These are phyloP conservation scores for Drosophila trapezifrons DNA, from an alignment of 1,140 invertebrate genomes.

Conservation along the genomic window DNA sequence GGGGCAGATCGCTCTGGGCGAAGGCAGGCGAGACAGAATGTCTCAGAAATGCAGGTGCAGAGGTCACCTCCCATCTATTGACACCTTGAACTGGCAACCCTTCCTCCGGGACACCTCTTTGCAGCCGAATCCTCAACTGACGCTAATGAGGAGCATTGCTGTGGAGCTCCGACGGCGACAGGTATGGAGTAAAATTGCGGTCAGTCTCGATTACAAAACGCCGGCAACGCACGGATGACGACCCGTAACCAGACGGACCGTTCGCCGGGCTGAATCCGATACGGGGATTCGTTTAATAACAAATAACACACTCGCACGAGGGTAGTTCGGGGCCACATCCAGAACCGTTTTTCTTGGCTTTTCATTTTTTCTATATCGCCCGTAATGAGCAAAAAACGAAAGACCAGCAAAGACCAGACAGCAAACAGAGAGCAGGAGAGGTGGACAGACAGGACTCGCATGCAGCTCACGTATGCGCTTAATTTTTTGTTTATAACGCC, in stretches of 20 bases:
- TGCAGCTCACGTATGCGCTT: conserved; percentile 75
- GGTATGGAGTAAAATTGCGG: conserved; percentile 57
- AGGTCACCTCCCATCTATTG: conserved; percentile 43
- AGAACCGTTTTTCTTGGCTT: conserved; percentile 32
- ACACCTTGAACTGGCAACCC: conserved; percentile 45
- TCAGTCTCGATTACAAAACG: conserved; percentile 77
- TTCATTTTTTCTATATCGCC: conserved; percentile 38
- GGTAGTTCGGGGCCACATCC: conserved; percentile 70
- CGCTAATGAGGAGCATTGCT: conserved; percentile 59
- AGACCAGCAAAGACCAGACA: conserved; percentile 34
- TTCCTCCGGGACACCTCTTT: not conserved
- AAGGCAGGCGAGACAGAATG: not conserved
- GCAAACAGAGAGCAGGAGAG: conserved; percentile 21
- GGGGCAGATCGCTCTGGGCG: not conserved
- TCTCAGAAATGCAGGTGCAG: conserved; percentile 19
- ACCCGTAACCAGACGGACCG: conserved; percentile 39
- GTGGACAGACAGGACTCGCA: conserved; percentile 28
- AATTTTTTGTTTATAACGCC: conserved; percentile 78
- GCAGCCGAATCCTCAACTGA: not conserved
- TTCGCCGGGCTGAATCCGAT: conserved; percentile 28
- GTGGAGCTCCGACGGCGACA: conserved; percentile 13
- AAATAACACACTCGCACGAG: conserved; percentile 58
- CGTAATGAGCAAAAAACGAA: conserved; percentile 76
- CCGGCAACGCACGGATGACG: conserved; percentile 58
- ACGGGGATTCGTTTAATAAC: conserved; percentile 65